Conservation (phyloP, 2,113 vertebrate genomes). For the Hoplias malabaricus region DNA sequence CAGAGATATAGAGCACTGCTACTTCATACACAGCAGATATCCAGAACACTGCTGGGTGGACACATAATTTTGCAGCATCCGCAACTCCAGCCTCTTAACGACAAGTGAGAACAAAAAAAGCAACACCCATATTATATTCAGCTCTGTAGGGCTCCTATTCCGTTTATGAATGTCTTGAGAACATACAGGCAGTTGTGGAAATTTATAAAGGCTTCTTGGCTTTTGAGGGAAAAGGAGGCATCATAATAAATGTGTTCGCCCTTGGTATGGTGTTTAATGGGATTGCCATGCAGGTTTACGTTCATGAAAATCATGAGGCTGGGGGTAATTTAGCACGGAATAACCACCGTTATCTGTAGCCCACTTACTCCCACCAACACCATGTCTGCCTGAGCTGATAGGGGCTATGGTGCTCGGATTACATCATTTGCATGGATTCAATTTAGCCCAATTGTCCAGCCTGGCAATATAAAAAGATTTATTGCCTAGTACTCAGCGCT, state of each 20-base stretch:
- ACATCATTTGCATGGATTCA: background rate
- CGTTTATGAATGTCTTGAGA: background rate
- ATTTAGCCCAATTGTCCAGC: background rate
- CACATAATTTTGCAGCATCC: background rate
- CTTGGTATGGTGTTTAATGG: conserved; percentile 35
- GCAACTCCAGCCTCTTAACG: background rate
- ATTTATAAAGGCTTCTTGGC: background rate
- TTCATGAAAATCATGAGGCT: conserved; percentile 17
- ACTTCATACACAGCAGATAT: background rate
- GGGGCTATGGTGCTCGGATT: background rate
- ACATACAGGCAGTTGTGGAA: background rate
- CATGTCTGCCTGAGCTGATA: background rate
- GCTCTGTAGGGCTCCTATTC: background rate
- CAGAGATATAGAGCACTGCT: background rate
- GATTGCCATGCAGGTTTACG: conserved; percentile 46
- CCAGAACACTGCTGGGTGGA: background rate
- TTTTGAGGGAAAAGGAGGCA: background rate
- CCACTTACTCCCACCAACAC: background rate
- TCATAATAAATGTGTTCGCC: background rate
- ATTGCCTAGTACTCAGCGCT: background rate
- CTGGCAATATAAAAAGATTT: background rate
- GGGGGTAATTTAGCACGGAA: conserved; percentile 32
- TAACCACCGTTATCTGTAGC: background rate
- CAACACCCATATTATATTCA: background rate
- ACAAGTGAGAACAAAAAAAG: background rate